Evolutionary conservation across 2,888 invertebrate species (phyloP).

Genomic region (Ctenicera cuprea): DNA sequence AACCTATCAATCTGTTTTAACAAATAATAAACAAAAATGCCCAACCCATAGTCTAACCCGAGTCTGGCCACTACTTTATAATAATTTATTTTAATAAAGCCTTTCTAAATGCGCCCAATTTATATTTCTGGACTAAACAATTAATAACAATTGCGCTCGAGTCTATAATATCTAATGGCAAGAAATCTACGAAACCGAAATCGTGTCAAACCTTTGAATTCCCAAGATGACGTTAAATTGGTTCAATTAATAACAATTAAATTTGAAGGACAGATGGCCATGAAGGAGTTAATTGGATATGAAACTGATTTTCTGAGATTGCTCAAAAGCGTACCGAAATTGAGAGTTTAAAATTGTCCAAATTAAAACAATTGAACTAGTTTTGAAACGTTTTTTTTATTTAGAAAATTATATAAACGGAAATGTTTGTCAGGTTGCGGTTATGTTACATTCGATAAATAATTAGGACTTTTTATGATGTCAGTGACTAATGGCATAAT

Average conservation of each 20-base stretch:
- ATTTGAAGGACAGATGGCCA: slow-evolving; percentile 17
- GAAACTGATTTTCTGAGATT: slow-evolving; percentile 6
- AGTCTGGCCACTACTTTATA: neutral
- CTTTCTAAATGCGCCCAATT: neutral
- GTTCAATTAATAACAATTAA: slow-evolving; percentile 31
- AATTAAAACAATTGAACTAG: slow-evolving; percentile 3
- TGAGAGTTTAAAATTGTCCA: neutral
- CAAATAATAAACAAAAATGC: neutral
- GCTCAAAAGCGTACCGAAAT: slow-evolving; percentile 7
- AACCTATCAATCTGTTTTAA: slow-evolving; percentile 3
- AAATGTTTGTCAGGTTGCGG: too few species aligned
- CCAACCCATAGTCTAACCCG: too few species aligned
- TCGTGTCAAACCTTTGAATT: slow-evolving; percentile 21
- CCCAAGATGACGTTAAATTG: slow-evolving; percentile 26
- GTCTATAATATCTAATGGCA: neutral
- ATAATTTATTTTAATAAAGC: slow-evolving; percentile 16
- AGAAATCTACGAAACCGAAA: slow-evolving; percentile 2
- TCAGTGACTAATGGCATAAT: too few species aligned
- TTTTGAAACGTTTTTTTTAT: neutral
- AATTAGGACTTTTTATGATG: too few species aligned
- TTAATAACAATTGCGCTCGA: slow-evolving; percentile 15
- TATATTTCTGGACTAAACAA: neutral
- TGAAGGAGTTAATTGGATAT: neutral
- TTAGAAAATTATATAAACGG: neutral
- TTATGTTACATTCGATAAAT: too few species aligned